phyloP scores from a whole-genome alignment of 2,113 vertebrate genomes.

The Elephantulus edwardii region DNA sequence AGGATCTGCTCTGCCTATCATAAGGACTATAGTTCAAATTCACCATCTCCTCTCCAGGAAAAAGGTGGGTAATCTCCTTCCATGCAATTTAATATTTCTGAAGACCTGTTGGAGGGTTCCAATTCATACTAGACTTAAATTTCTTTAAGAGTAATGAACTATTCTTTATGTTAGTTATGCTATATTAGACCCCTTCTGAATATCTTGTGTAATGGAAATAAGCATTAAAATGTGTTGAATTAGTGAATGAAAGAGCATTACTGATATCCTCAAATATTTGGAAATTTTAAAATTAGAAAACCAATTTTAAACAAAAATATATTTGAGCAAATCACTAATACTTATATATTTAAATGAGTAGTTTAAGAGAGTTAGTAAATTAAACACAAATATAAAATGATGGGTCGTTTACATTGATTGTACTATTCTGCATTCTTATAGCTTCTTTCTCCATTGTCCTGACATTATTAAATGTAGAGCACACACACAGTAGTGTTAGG shows the following conservation, averaged over 20 bases:
- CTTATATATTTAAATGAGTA: background rate
- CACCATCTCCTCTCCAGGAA: no score
- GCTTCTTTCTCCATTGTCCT: background rate
- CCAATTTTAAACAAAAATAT: constrained; percentile 37
- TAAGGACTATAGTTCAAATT: no score
- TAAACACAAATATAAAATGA: background rate
- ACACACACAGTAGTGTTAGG: background rate
- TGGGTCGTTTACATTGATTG: background rate
- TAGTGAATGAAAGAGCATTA: background rate
- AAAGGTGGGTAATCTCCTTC: no score
- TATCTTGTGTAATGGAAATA: background rate
- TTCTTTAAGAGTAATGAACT: background rate
- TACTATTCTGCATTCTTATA: background rate
- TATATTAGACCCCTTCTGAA: background rate
- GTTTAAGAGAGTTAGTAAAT: background rate
- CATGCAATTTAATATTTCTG: no score
- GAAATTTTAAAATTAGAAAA: constrained; percentile 18
- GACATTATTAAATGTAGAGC: background rate
- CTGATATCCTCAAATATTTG: background rate
- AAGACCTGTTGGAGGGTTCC: no score
- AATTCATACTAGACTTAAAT: background rate
- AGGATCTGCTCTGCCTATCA: no score
- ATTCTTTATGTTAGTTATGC: background rate
- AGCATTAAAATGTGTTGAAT: background rate
- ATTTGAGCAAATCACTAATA: background rate